Evolutionary conservation across 2,888 invertebrate species (phyloP), one percentile per base, ranked within the genome.

Genomic region (Eristalis intricaria): DNA sequence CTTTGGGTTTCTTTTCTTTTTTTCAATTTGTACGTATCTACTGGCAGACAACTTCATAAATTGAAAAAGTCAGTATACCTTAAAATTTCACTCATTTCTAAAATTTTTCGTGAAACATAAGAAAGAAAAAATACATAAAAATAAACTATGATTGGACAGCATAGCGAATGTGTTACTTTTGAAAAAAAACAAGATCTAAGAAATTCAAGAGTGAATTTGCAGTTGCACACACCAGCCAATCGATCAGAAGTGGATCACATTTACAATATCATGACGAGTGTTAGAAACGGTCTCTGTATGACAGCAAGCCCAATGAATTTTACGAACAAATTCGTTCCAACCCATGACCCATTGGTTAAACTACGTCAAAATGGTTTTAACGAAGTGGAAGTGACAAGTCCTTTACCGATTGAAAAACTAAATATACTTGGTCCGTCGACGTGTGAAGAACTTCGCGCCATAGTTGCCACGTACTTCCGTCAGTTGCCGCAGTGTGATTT

Each of bases 271-370:
- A 87, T 83, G 83, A 68, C 70, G n/a, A 40, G 66, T 8, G 32
- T 64, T 3, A 68, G 71, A 8, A 71, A 79, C 4, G 86, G 86
- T 13, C 29, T 76, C 5, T 23, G 66, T 10, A 43, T 83, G 68
- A 76, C 66, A 11, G 23, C 61, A n/a, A 87, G 68, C 22, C 86
- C 86, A 4, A 32, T 4, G 4, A 38, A 8, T 8, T 79, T 76
- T 13, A 64, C 83, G 2, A 79, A 71, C 26, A 87, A 83, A 75
- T 22, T 87, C 26, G n/a, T 87, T 40, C 63, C 83, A 11, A 10
- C 40, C 0, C 23, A 74, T 0, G 86, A 79, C 23, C 68, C 79
- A 4, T 1, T 68, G 1, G 10, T 87, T 0, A 74, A 58, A 64
- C 22, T 75, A 19, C 65, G 71, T 15, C 86, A 87, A 50, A 75